These are phyloP conservation scores for Brachystomella parvula DNA, from an alignment of 1,140 invertebrate species.

Conservation along the genomic window DNA sequence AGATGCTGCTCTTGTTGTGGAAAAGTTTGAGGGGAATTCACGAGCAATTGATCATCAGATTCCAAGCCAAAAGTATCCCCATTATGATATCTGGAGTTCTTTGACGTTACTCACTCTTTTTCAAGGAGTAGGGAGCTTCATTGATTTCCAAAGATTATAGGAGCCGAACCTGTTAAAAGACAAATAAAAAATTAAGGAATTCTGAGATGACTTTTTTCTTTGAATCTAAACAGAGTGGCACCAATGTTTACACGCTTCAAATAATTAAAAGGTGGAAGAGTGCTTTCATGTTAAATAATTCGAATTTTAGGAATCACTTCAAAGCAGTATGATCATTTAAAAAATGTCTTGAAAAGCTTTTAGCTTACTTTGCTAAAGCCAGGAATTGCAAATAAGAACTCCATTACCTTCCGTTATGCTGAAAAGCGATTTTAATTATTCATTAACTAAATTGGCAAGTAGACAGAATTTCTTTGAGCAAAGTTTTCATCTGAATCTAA, in stretches of 20 bases:
- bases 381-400: not conserved
- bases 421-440: not conserved
- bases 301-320: not conserved
- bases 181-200: not conserved
- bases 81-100: constrained; percentile 1
- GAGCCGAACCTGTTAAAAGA: not conserved
- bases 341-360: no score
- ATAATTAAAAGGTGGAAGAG: not conserved
- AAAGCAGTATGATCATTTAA: not conserved
- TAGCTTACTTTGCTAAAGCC: not conserved
- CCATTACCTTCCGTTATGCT: not conserved
- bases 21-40: not conserved
- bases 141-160: not conserved
- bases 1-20: not conserved
- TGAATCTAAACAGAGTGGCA: not conserved
- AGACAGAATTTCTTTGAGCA: not conserved
- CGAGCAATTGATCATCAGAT: not conserved
- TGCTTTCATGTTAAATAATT: not conserved
- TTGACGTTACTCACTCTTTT: not conserved
- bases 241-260: not conserved
- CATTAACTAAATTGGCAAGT: not conserved
- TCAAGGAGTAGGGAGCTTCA: not conserved
- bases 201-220: not conserved
- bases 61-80: not conserved
- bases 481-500: not conserved